Base-by-base conservation (phyloP, 2,113 vertebrate species). In the Columba janthina region DNA sequence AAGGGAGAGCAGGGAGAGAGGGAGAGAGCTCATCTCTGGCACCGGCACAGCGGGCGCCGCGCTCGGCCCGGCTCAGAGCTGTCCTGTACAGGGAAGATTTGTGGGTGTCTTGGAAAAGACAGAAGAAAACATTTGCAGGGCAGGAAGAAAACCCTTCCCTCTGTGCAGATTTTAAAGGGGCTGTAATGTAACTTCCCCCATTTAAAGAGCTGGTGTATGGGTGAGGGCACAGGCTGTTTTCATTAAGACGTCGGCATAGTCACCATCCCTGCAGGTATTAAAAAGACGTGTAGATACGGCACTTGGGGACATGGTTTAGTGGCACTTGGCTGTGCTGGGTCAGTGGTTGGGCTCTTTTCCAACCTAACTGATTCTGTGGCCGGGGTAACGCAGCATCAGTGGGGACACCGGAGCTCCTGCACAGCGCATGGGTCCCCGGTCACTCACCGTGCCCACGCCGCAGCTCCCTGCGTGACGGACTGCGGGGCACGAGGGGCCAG, bases 131-230 rank as follows among this genome's bases (percentile, higher is more conserved):
- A 4, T 28, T 36, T 29, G 28, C 25, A 7, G 29, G 32, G 48
- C 29, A 44, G 60, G 48, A 51, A 4, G 5, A 10, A 4, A 19
- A 17, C 9, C 50, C 26, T 25, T 24, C 16, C 11, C 28, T 5
- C 42, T 5, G 50, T 26, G 73, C 6, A 8, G 73, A 4, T 42
- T 48, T 56, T 12, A 16, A 15, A n/a, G 61, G 70, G 53, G 42
- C 46, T 10, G 65, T 12, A 6, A 18, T 3, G 11, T 15, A 40
- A 7, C 46, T 32, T 31, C 22, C 3, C 18, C 40, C 29, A 22
- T 11, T 1, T 17, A 1, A 15, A 44, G 67, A 38, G 6, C 9
- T 10, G 10, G 14, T 8, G 18, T 9, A 3, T 0, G 19, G 57
- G 25, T 10, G 56, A 28, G 4, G 9, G 44, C 28, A 24, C 29